Evolutionary conservation across 1,140 invertebrate genomes (phyloP).

Genomic region (Archegozetes longisetosus): DNA sequence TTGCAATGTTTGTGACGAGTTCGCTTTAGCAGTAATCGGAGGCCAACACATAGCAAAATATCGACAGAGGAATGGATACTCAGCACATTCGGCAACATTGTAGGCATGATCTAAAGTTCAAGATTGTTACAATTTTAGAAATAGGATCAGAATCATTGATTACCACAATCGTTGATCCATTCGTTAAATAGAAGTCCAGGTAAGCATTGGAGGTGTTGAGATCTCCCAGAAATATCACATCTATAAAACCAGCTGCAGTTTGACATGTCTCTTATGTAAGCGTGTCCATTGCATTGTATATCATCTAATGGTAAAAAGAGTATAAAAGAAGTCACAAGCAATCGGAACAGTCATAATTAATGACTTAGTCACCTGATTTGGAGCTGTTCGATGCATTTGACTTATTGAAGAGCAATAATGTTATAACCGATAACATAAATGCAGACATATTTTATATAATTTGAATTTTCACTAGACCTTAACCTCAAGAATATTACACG

Average conservation of each 20-base stretch:
- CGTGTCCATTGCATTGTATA: not conserved
- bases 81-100: not conserved
- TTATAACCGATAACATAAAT: no score
- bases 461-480: no score
- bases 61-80: not conserved
- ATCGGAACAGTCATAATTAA: no score
- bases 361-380: no score
- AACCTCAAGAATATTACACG: no score
- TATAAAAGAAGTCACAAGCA: no score
- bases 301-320: no score
- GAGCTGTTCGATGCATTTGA: no score
- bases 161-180: not conserved
- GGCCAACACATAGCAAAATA: not conserved
- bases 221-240: not conserved
- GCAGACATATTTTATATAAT: no score
- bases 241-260: not conserved
- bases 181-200: not conserved
- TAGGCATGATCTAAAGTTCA: not conserved
- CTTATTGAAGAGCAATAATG: no score
- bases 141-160: no score
- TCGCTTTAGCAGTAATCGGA: not conserved
- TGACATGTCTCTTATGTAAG: not conserved
- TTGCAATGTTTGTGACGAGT: not conserved
- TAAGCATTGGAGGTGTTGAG: not conserved
- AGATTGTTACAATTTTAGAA: no score